Evolutionary conservation across 2,888 invertebrate genomes (phyloP).

Genomic region (Metellina segmentata): DNA sequence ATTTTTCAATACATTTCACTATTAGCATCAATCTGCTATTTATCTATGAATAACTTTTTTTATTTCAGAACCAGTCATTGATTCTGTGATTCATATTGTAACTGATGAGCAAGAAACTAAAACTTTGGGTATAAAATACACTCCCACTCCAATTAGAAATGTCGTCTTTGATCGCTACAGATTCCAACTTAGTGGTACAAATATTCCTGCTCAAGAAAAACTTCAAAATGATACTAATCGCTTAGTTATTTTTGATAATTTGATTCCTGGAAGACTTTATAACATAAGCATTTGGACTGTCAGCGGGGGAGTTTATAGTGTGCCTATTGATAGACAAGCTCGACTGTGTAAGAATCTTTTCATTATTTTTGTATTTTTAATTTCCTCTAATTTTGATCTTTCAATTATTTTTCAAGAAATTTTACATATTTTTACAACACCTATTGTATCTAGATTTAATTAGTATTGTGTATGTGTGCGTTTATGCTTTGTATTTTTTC

Average conservation of each 20-base stretch:
- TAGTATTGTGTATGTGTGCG: not conserved
- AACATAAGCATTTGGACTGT: conserved; percentile 97
- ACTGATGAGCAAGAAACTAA: conserved; percentile 88
- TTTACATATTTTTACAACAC: no score
- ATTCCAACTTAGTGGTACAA: conserved; percentile 87
- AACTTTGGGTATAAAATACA: conserved; percentile 88
- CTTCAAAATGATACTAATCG: conserved; percentile 78
- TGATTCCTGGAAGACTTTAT: conserved; percentile 93
- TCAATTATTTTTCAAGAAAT: not conserved
- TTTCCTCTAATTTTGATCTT: conserved; percentile 63
- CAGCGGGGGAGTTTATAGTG: conserved; percentile 89
- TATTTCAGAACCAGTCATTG: conserved; percentile 90
- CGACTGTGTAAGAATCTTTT: conserved; percentile 86
- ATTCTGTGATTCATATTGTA: conserved; percentile 93
- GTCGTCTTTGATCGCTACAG: conserved; percentile 92
- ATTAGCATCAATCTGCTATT: not conserved
- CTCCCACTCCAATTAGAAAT: conserved; percentile 89
- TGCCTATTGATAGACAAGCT: conserved; percentile 92
- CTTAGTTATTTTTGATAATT: conserved; percentile 86
- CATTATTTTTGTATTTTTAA: not conserved
- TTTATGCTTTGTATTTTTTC: not conserved
- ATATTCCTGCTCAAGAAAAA: conserved; percentile 87
- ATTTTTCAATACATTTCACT: no score
- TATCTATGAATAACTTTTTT: conserved; percentile 43
- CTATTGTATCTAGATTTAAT: not conserved